Evolutionary conservation across 2,888 invertebrate species (phyloP), one percentile per base, ranked within the genome.

Genomic region (Gnatocerus cornutus): DNA sequence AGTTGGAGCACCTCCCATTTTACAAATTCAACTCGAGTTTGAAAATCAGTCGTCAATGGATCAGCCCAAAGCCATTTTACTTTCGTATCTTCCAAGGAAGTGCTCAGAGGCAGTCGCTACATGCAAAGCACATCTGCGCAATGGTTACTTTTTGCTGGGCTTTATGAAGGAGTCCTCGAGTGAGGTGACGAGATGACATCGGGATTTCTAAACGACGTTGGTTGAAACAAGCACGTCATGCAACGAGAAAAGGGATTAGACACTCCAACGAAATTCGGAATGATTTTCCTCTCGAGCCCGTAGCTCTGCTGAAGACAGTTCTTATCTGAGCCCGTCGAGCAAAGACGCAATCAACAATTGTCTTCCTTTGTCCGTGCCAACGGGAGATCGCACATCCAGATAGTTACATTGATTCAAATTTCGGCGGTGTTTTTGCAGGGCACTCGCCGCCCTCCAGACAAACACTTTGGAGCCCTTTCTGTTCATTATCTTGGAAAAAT

Each of bases 321-420:
- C 78, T 78, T 79, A 78, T 79, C 79, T 78, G 61, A 62, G 71
- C 64, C 75, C 75, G 76, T 76, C 75, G 73, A 74, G 75, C 73
- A 71, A 76, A 76, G 77, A 77, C 76, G 78, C 77, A 78, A 77
- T 78, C 79, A 77, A 77, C 77, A 77, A 78, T 78, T 76, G 76
- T 71, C 76, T 71, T 73, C 75, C 73, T 76, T 77, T 77, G 76
- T 77, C 76, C 73, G 74, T 71, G 70, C 71, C 70, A 73, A 75
- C 74, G 73, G 73, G 65, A 76, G 77, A 77, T 77, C 75, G 73
- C 74, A 74, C 76, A 76, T 74, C 64, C 66, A 74, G 78, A 78
- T 78, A 65, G 63, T 53, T 63, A 63, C 63, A 63, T 29, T 21
- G 21, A 21, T 21, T 21, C 21, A 21, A 21, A 21, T 21, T 21